Evolutionary conservation across 2,113 vertebrate species (phyloP).

Genomic region (Orycteropus afer): DNA sequence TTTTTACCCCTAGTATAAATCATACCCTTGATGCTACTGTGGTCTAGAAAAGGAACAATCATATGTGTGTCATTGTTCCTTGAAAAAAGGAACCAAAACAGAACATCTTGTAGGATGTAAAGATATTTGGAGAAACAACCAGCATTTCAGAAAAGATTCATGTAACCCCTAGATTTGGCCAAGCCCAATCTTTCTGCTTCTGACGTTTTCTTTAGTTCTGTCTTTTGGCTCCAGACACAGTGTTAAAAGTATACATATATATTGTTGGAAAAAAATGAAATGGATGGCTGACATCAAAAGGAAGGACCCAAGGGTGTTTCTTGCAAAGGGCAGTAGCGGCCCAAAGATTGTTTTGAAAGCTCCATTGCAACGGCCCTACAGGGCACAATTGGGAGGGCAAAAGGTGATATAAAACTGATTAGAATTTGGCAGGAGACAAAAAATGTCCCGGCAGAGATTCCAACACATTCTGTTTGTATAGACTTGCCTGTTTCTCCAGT

Average conservation of each 20-base stretch:
- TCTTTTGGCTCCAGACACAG: constrained; percentile 8
- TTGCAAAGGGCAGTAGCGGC: not conserved
- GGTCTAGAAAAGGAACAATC: not conserved
- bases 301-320: not conserved
- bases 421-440: constrained; percentile 40
- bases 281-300: constrained; percentile 31
- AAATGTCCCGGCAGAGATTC: not conserved
- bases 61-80: not conserved
- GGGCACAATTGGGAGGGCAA: not conserved
- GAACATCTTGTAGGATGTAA: not conserved
- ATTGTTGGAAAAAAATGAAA: constrained; percentile 54
- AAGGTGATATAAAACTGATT: constrained; percentile 28
- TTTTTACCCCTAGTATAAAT: not conserved
- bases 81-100: not conserved
- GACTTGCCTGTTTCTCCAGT: not conserved
- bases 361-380: not conserved
- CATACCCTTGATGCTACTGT: not conserved
- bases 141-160: constrained; percentile 19
- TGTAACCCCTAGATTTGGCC: not conserved
- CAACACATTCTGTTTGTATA: not conserved
- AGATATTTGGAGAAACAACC: not conserved
- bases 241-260: not conserved
- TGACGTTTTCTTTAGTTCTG: constrained; percentile 59
- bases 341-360: constrained; percentile 39
- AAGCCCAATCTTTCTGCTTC: constrained; percentile 52